Conservation (phyloP, 2,797 vertebrate species). For the Bradypodion ventrale region DNA sequence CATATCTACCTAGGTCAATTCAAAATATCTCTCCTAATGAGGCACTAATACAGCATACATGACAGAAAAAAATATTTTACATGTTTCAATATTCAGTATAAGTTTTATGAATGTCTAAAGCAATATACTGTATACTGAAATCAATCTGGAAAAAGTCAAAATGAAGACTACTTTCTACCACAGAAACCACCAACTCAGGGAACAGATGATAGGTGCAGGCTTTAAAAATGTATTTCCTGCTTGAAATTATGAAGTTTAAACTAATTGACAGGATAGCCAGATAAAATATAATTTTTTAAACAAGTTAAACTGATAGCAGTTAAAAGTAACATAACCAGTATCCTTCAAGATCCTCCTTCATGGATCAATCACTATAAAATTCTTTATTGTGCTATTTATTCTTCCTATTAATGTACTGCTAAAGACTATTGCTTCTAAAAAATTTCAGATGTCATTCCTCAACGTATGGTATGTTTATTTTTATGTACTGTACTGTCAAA, state of each 20-base stretch:
- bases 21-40: neutral
- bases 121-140: neutral
- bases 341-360: neutral
- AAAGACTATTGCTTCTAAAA: neutral
- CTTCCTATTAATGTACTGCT: neutral
- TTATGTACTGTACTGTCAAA: too few species aligned
- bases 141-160: neutral
- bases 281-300: neutral
- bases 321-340: neutral
- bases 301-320: neutral
- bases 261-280: too few species aligned
- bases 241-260: neutral
- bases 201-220: neutral
- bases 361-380: too few species aligned
- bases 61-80: neutral
- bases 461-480: too few species aligned
- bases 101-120: neutral
- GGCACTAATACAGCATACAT: neutral
- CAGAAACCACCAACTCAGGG: neutral
- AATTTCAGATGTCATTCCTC: neutral
- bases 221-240: neutral
- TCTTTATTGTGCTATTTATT: neutral
- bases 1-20: neutral
- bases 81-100: neutral
- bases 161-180: neutral